Conservation (phyloP, 2,113 vertebrate genomes). For the Emydocephalus ijimae region DNA sequence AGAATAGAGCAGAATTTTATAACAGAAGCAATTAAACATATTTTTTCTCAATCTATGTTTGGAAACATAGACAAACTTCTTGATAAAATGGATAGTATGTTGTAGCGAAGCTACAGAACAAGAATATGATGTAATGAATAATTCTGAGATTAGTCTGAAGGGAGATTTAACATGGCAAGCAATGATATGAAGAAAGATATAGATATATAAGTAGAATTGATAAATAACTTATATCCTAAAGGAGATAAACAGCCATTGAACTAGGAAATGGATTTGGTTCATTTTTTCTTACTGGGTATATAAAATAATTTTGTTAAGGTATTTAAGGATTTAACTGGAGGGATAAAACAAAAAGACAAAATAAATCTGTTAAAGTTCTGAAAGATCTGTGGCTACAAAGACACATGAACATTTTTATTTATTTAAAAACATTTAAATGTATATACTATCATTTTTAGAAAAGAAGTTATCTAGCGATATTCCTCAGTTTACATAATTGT, state of each 20-base stretch:
- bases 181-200: background rate
- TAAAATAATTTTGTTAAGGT: background rate
- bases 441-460: background rate
- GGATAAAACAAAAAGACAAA: background rate
- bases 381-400: background rate
- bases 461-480: background rate
- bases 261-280: background rate
- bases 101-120: background rate
- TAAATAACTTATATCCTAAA: background rate
- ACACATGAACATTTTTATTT: background rate
- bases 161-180: background rate
- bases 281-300: background rate
- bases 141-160: background rate
- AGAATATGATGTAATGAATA: background rate
- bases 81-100: background rate
- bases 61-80: background rate
- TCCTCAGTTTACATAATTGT: conserved; percentile 5
- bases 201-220: background rate
- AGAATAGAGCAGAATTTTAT: background rate
- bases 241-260: background rate
- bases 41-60: background rate
- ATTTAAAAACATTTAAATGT: background rate
- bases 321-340: background rate
- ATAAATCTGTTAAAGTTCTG: background rate
- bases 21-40: background rate